Base-by-base conservation (phyloP, 2,888 invertebrate species). In the Pollenia amentaria region DNA sequence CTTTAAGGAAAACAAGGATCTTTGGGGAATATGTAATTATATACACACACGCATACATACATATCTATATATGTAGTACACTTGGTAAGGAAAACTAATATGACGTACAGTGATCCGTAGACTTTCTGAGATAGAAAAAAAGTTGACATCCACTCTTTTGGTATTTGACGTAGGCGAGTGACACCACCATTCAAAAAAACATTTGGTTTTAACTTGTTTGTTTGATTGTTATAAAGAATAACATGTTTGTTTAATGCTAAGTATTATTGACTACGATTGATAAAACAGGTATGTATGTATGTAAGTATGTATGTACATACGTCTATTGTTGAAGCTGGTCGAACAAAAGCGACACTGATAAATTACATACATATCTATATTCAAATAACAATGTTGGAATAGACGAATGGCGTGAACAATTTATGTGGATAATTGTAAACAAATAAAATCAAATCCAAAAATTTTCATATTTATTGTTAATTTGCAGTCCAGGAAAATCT, bases 121-220 rank as follows among this genome's bases (percentile, higher is more conserved):
- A 67, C n/a, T 67, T 40, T 51, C 48, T 67, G 46, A 42, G 64
- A 46, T 73, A 65, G 18, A 80, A n/a, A 65, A 67, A 60, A 76
- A 85, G 53, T 85, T 62, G 65, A 64, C 73, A 64, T 21, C 44
- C 16, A 48, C 69, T 64, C 44, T 75, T 83, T 86, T 82, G 79
- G 79, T 70, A 83, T 79, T 60, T 65, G 53, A 86, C 79, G 86
- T 86, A 79, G 86, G 86, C 86, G 86, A 81, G 73, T 81, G 77
- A 86, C 79, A 78, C 73, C n/a, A 72, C 42, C 64, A 78, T 65
- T 65, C 44, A 78, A 57, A 57, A 18, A 8, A 55, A 21, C 3
- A 69, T 3, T 51, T 42, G 18, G 8, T 38, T 64, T 64, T 40
- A 51, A 48, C 40, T 64, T 53, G 51, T 46, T 48, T 73, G 29